Evolutionary conservation across 2,797 vertebrate species (phyloP).

Genomic region (Cryptoblepharus egeriae): DNA sequence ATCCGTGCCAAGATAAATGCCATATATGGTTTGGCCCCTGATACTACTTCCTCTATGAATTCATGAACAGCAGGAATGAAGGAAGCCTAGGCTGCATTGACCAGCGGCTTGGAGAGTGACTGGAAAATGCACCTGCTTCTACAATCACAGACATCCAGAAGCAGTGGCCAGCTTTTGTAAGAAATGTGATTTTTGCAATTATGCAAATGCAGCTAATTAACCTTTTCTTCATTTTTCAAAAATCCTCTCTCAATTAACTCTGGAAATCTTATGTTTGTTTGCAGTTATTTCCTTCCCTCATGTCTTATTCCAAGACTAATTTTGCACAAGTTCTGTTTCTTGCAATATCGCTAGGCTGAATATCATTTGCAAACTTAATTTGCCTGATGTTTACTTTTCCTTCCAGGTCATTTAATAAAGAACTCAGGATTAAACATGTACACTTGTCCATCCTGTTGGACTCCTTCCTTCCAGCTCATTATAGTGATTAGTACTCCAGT

Average conservation of each 20-base stretch:
- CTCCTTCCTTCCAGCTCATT: background rate
- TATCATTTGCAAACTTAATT: conserved; percentile 28
- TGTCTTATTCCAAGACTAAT: conserved; percentile 12
- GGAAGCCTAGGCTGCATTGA: background rate
- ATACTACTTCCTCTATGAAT: background rate
- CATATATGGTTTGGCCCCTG: too few relatives aligned
- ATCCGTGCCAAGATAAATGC: too few relatives aligned
- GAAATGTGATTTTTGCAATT: conserved; percentile 33
- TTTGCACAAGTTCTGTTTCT: conserved; percentile 19
- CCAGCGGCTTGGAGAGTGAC: background rate
- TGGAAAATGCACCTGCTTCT: conserved; percentile 2
- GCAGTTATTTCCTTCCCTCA: conserved; percentile 11
- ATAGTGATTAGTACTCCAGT: background rate
- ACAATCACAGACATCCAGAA: conserved; percentile 17
- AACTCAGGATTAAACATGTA: background rate
- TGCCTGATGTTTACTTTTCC: conserved; percentile 25
- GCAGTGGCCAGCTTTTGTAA: background rate
- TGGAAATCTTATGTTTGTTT: conserved; percentile 27
- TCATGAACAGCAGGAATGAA: background rate
- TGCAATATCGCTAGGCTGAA: conserved; percentile 10
- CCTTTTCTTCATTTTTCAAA: conserved; percentile 20
- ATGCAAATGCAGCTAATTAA: conserved; percentile 39
- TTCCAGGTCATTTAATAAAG: conserved; percentile 11
- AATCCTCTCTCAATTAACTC: conserved; percentile 21
- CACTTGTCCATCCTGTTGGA: conserved; percentile 2